Evolutionary conservation across 1,140 invertebrate species (phyloP).

Genomic region (Drosophila chauvacae): DNA sequence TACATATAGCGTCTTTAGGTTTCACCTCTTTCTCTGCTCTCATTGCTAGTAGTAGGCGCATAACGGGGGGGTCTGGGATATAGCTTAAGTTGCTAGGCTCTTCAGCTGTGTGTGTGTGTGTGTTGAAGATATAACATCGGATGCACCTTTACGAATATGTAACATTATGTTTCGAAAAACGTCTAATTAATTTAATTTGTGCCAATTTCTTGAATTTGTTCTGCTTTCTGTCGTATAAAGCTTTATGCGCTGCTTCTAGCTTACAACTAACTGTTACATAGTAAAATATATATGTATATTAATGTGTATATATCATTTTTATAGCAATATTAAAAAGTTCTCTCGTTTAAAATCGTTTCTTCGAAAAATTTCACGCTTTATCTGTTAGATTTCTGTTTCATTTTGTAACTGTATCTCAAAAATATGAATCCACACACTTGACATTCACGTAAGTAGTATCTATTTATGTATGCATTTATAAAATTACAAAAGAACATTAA

Average conservation of each 20-base stretch:
- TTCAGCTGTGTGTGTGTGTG: conserved; percentile 46
- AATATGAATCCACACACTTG: conserved; percentile 72
- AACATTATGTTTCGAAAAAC: conserved; percentile 30
- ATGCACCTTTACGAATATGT: conserved; percentile 34
- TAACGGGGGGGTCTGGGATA: conserved; percentile 39
- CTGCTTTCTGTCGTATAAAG: conserved; percentile 49
- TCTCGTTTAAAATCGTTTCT: conserved; percentile 63
- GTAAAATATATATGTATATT: conserved; percentile 64
- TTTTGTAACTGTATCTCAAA: conserved; percentile 67
- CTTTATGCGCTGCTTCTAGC: conserved; percentile 58
- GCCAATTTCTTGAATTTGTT: conserved; percentile 42
- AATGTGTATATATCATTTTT: conserved; percentile 42
- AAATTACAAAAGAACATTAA: conserved; percentile 75
- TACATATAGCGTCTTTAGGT: conserved; percentile 71
- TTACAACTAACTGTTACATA: conserved; percentile 49
- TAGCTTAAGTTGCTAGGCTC: conserved; percentile 43
- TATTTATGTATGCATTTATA: conserved; percentile 61
- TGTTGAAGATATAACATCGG: conserved; percentile 29
- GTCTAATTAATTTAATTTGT: conserved; percentile 51
- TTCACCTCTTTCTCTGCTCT: conserved; percentile 39
- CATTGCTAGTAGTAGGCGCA: conserved; percentile 57
- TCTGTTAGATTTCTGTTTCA: conserved; percentile 28
- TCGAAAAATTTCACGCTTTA: conserved; percentile 62
- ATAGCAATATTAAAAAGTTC: conserved; percentile 53
- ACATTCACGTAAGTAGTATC: conserved; percentile 48